Conservation (phyloP, 2,888 invertebrate species). For the Nezara viridula region DNA sequence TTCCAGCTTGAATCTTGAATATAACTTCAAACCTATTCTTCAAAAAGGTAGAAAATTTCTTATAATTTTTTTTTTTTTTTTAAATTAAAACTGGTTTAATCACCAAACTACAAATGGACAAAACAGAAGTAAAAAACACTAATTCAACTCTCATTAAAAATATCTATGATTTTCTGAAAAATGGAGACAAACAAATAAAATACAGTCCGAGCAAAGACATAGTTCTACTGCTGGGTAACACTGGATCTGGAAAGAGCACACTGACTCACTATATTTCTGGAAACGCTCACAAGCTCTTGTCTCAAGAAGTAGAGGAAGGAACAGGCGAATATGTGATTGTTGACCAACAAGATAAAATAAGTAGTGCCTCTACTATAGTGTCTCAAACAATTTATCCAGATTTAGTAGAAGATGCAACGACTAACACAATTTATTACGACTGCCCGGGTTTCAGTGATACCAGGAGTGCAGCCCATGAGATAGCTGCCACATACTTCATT, state of each 20-base stretch:
- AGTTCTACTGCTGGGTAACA: constrained; percentile 34
- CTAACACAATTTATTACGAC: constrained; percentile 42
- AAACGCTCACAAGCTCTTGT: not conserved
- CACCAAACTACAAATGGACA: not conserved
- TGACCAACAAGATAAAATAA: constrained; percentile 24
- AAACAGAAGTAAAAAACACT: not conserved
- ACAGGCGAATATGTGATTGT: not conserved
- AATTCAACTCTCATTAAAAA: not conserved
- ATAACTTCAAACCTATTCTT: not conserved
- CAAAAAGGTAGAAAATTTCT: not conserved
- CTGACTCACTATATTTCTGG: constrained; percentile 26
- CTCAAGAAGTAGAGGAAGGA: constrained; percentile 13
- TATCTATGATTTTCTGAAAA: constrained; percentile 31
- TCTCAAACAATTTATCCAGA: constrained; percentile 53
- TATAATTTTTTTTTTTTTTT: not conserved
- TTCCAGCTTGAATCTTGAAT: not conserved
- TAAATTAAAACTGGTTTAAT: not conserved
- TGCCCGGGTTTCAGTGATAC: constrained; percentile 53
- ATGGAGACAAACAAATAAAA: constrained; percentile 42
- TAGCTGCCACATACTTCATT: constrained; percentile 49
- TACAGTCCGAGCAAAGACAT: not conserved
- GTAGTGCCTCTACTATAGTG: constrained; percentile 12
- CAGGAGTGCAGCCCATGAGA: constrained; percentile 51
- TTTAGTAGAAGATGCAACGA: not conserved
- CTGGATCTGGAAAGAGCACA: constrained; percentile 51